Evolutionary conservation across 2,797 vertebrate genomes (phyloP), one percentile per base, ranked within the genome.

Genomic region (Pipistrellus kuhlii): DNA sequence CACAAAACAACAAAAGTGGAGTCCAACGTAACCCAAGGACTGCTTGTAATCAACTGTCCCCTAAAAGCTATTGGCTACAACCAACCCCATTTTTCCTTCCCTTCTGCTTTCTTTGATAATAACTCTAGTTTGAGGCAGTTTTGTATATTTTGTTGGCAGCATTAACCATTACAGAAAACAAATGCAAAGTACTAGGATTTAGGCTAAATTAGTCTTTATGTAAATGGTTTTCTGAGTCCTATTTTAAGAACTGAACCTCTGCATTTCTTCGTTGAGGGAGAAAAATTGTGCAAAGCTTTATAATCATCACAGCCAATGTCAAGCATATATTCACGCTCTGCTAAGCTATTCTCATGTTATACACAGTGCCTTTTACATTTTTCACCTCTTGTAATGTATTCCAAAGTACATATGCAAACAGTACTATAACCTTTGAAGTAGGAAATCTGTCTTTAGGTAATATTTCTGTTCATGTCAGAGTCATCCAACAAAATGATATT

Each of bases 401-500:
- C 83, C 57, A 81, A 59, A 95, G 90, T 90, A 96, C 95, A 95
- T 96, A 96, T 85, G 85, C 93, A 98, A 97, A 97, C 62, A 92
- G 20, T 82, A 85, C 66, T 83, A 81, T 90, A 97, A 97, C 94
- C 95, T 98, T 97, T 97, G 94, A 87, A 94, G 93, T 75, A 93
- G 93, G 91, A 97, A 98, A 96, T 95, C 46, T 97, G 95, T 94
- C 86, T 97, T 77, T 80, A 92, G 97, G 95, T 97, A 97, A 85
- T 96, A 93, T 76, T 93, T 95, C 89, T 66, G 78, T 94, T 94
- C 90, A 14, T 98, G 97, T 97, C 98, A 98, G 95, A 97, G 72
- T 95, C 93, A 96, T 98, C 97, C 94, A 97, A 94, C 97, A 97
- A 97, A 97, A 97, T 97, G 98, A 98, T 98, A 98, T 97, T 98